A percentile compares a stretch with the other conserved stretches of the same genome.
phyloP scores from a whole-genome alignment of 2,888 invertebrate genomes.

The Bimastos eiseni region DNA sequence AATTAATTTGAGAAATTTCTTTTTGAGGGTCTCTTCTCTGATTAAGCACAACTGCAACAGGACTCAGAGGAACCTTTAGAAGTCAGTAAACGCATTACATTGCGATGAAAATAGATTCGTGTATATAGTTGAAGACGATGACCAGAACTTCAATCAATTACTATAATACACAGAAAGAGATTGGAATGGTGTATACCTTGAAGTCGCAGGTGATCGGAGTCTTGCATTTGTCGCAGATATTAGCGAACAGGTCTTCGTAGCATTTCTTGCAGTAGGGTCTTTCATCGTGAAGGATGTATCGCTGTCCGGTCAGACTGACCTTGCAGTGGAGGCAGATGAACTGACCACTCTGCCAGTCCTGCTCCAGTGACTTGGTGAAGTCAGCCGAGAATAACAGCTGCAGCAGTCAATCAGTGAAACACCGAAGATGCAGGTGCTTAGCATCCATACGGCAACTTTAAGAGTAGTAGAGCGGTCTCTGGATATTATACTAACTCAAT shows the following conservation, averaged over 20 bases:
- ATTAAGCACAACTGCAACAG: no score
- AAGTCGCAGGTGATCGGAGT: slow-evolving; percentile 38
- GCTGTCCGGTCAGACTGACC: slow-evolving; percentile 35
- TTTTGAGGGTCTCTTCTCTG: no score
- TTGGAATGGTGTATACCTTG: slow-evolving; percentile 24
- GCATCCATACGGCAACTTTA: no score
- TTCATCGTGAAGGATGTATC: slow-evolving; percentile 40
- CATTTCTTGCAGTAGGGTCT: slow-evolving; percentile 37
- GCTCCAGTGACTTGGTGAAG: slow-evolving; percentile 32
- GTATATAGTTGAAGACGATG: no score
- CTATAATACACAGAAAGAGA: no score
- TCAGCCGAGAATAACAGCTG: slow-evolving; percentile 34
- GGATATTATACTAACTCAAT: no score
- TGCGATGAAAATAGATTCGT: no score
- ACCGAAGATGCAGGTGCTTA: neutral
- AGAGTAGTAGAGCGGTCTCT: no score
- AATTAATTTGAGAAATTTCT: no score
- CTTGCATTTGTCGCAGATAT: slow-evolving; percentile 38
- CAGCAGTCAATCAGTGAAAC: neutral
- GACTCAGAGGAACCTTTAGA: no score
- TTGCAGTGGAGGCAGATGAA: slow-evolving; percentile 37
- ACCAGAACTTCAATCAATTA: no score
- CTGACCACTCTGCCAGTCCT: slow-evolving; percentile 39
- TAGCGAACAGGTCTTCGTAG: slow-evolving; percentile 38
- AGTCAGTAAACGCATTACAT: no score